phyloP scores from a whole-genome alignment of 2,797 vertebrate genomes.

The Phataginus tricuspis region DNA sequence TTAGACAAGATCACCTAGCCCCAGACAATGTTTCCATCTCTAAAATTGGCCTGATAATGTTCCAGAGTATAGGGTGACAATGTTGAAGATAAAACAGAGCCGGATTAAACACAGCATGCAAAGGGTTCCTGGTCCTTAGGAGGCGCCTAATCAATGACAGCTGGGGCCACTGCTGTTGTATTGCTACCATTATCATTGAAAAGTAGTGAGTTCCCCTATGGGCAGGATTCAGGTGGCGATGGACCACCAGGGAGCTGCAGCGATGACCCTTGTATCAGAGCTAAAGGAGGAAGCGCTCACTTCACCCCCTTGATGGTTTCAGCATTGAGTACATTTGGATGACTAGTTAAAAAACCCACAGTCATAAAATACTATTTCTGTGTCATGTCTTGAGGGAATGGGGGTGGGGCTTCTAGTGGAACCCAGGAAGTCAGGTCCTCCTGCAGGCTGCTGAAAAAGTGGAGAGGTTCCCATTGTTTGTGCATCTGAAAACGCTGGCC shows the following conservation, averaged over 20 bases:
- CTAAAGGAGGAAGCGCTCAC: neutral
- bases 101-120: fast-evolving
- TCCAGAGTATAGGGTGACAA: fast-evolving
- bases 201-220: neutral
- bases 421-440: neutral
- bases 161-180: neutral
- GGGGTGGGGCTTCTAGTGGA: neutral
- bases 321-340: neutral
- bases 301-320: neutral
- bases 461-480: neutral
- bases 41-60: neutral
- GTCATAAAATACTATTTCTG: neutral
- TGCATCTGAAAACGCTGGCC: neutral
- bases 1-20: neutral
- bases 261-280: neutral
- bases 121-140: neutral
- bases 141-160: neutral
- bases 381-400: neutral
- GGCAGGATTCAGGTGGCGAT: neutral
- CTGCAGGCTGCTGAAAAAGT: neutral
- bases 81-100: neutral
- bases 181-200: neutral
- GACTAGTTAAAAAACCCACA: neutral
- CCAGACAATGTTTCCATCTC: neutral
- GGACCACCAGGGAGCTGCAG: neutral